A percentile compares a stretch with the other conserved stretches of the same genome.
Evolutionary conservation across 2,113 vertebrate species (phyloP).

Genomic region (Argyrosomus japonicus): DNA sequence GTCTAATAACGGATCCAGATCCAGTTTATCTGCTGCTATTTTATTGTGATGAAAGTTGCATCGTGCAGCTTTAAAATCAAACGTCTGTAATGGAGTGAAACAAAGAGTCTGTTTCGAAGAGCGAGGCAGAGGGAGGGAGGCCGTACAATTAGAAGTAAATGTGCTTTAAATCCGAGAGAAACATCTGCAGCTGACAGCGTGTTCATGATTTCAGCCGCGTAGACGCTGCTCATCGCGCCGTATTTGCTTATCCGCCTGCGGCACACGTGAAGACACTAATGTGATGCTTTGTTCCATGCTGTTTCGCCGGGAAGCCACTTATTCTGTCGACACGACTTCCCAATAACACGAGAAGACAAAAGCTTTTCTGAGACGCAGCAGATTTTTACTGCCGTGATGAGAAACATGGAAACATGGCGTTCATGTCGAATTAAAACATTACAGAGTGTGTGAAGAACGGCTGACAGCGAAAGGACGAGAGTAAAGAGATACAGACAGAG

Average conservation of each 20-base stretch:
- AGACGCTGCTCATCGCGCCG: neutral
- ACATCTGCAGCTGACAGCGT: conserved; percentile 19
- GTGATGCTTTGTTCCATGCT: conserved; percentile 22
- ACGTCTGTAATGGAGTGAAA: conserved; percentile 28
- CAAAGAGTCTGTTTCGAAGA: neutral
- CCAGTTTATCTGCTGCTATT: neutral
- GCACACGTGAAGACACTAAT: neutral
- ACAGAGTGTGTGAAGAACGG: neutral
- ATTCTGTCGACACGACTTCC: neutral
- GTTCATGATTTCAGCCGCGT: conserved; percentile 1
- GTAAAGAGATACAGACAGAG: neutral
- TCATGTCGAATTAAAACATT: conserved; percentile 1
- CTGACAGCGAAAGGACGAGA: no score
- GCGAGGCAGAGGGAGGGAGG: neutral
- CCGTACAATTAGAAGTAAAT: neutral
- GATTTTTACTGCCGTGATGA: neutral
- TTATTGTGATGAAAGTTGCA: neutral
- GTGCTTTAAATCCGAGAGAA: conserved; percentile 8
- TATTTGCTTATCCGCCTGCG: conserved; percentile 21
- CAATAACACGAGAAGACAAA: conserved; percentile 16
- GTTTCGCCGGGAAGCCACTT: neutral
- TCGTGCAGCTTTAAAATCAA: neutral
- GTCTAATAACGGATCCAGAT: neutral
- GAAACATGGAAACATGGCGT: neutral
- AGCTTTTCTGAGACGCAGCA: neutral